phyloP scores from a whole-genome alignment of 2,113 vertebrate genomes.

The Gasterosteus aculeatus region DNA sequence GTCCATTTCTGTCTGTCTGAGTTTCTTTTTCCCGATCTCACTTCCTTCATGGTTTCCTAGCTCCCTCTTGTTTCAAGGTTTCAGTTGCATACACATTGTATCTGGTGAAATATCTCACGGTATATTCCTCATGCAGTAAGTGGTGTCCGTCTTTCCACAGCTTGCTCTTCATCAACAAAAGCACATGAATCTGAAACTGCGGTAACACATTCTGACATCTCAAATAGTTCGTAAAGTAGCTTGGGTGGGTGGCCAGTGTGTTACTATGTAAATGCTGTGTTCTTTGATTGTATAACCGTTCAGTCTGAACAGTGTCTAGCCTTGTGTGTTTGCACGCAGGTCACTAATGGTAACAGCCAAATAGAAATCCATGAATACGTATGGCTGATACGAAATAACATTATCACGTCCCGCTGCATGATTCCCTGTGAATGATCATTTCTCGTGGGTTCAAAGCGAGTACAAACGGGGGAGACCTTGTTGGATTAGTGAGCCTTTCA shows the following conservation, averaged over 20 bases:
- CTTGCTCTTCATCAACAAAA: not conserved
- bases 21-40: constrained; percentile 36
- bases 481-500: not conserved
- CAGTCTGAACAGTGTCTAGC: not conserved
- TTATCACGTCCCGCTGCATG: not conserved
- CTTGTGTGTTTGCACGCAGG: not conserved
- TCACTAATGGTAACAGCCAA: not conserved
- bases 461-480: not conserved
- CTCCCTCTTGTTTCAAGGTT: constrained; percentile 15
- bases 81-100: not conserved
- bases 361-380: not conserved
- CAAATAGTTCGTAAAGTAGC: constrained; percentile 2
- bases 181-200: constrained; percentile 1
- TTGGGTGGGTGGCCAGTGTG: not conserved
- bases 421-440: not conserved
- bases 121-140: not conserved
- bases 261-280: not conserved
- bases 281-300: too few relatives aligned
- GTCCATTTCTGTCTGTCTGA: constrained; percentile 52
- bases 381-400: not conserved
- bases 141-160: not conserved
- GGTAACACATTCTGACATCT: not conserved
- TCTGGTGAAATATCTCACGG: constrained; percentile 6
- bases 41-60: constrained; percentile 44
- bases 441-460: not conserved